Evolutionary conservation across 2,113 vertebrate species (phyloP).

Genomic region (Pluvianellus socialis): DNA sequence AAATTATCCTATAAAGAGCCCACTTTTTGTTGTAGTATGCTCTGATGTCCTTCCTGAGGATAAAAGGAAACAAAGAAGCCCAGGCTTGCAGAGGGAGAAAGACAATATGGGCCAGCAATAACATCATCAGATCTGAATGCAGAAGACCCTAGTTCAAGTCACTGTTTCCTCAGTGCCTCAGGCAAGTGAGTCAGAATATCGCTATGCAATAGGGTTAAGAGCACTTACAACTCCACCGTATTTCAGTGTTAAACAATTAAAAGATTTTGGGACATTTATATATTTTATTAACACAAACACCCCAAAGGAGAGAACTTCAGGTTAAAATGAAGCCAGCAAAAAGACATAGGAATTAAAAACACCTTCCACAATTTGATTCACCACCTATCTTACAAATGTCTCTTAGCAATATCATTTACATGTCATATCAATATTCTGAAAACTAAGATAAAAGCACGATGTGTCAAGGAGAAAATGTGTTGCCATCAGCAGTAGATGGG

Average conservation of each 20-base stretch:
- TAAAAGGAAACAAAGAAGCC: constrained; percentile 44
- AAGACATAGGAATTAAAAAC: neutral
- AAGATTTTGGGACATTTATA: neutral
- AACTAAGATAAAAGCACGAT: neutral
- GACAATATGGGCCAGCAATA: constrained; percentile 9
- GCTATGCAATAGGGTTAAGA: neutral
- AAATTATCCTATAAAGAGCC: constrained; percentile 62
- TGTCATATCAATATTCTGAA: neutral
- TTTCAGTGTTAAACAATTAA: neutral
- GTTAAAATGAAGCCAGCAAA: neutral
- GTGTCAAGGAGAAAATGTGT: neutral
- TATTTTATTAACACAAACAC: neutral
- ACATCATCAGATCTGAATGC: neutral
- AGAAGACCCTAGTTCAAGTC: neutral
- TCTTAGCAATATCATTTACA: neutral
- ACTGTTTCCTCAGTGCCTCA: neutral
- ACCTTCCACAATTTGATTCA: neutral
- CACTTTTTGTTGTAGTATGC: constrained; percentile 44
- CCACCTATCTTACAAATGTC: neutral
- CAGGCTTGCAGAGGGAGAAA: neutral
- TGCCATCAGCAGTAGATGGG: neutral
- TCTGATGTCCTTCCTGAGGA: constrained; percentile 60
- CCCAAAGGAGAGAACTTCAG: neutral
- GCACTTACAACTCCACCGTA: neutral
- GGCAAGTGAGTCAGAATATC: neutral